phyloP scores from a whole-genome alignment of 2,888 invertebrate species.

The Stramonita haemastoma region DNA sequence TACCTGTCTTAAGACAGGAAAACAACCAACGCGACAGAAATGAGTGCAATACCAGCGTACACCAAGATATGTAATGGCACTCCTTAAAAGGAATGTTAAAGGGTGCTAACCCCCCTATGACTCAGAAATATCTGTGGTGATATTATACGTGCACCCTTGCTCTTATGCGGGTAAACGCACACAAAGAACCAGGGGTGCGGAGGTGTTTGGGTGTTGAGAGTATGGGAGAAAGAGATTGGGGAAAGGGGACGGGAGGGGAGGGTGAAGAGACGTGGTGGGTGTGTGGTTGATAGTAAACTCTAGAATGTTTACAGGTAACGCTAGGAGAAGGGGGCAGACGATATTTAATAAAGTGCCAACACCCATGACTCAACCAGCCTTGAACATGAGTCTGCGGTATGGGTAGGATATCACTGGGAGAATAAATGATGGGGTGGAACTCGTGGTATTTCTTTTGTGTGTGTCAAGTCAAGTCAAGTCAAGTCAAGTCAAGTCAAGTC shows the following conservation, averaged over 20 bases:
- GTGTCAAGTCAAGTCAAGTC: no score
- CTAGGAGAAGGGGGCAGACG: no score
- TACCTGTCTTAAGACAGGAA: neutral
- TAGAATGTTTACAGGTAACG: no score
- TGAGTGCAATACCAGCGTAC: neutral
- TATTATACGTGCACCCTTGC: neutral
- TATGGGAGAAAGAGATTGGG: neutral
- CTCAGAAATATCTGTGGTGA: neutral
- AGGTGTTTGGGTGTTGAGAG: no score
- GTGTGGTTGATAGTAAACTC: neutral
- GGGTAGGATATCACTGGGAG: no score
- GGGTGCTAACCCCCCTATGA: neutral
- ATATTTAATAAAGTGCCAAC: no score
- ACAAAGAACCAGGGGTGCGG: neutral
- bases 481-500: no score
- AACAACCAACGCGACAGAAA: neutral
- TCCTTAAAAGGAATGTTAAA: neutral
- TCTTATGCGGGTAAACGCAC: neutral
- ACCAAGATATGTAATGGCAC: neutral
- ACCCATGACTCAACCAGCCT: no score
- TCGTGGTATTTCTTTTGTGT: no score
- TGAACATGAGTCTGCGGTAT: no score
- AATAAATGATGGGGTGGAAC: no score
- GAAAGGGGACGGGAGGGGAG: neutral
- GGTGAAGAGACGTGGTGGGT: neutral